Evolutionary conservation across 2,113 vertebrate species (phyloP).

Genomic region (Bubo blakistoni): DNA sequence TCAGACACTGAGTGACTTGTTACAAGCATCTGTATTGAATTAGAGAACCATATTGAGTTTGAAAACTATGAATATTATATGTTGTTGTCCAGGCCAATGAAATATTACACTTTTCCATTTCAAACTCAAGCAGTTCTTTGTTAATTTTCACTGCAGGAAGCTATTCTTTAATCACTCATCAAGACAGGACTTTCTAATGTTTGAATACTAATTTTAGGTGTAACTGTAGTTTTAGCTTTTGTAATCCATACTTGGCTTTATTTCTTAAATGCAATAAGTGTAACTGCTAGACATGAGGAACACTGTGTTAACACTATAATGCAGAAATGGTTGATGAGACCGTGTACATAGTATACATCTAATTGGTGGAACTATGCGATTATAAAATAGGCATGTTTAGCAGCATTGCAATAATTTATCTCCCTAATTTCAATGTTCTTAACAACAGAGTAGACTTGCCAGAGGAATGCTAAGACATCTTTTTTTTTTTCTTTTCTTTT

Average conservation of each 20-base stretch:
- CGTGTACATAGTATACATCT: accelerated
- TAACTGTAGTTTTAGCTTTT: background rate
- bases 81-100: background rate
- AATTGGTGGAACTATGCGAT: background rate
- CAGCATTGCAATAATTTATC: background rate
- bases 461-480: background rate
- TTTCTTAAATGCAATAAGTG: background rate
- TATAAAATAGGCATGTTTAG: background rate
- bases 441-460: background rate
- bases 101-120: background rate
- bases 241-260: background rate
- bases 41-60: background rate
- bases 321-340: background rate
- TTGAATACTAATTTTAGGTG: background rate
- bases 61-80: slow-evolving; percentile 1
- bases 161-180: background rate
- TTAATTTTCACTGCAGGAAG: background rate
- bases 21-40: slow-evolving; percentile 16
- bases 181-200: background rate
- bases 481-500: accelerated
- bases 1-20: background rate
- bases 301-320: background rate
- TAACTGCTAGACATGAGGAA: background rate
- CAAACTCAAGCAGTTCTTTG: background rate
- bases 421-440: background rate